Percentiles rank a stretch among this genome's conserved stretches.
Evolutionary conservation across 2,888 invertebrate genomes (phyloP).

Genomic region (Caenorhabditis angaria): DNA sequence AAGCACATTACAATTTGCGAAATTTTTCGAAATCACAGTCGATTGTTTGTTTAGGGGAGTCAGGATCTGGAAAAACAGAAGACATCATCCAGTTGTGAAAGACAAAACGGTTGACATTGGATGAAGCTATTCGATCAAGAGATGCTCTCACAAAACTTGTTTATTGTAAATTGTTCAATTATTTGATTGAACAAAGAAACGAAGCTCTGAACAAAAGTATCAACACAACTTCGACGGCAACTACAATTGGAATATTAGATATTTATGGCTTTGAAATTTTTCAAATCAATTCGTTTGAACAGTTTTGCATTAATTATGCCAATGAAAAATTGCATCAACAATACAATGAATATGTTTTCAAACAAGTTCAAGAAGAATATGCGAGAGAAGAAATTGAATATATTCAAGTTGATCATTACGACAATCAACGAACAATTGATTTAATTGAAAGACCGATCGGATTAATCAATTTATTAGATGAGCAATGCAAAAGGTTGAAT

Average conservation of each 20-base stretch:
- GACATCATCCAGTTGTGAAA: conserved; percentile 73
- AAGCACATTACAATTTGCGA: conserved; percentile 74
- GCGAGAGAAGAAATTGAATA: conserved; percentile 94
- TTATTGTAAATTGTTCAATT: conserved; percentile 90
- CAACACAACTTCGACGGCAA: no score
- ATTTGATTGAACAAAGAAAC: conserved; percentile 90
- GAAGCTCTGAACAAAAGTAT: conserved; percentile 77
- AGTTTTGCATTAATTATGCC: conserved; percentile 99
- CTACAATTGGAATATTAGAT: conserved; percentile 88
- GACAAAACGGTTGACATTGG: conserved; percentile 82
- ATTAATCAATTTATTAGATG: conserved; percentile 91
- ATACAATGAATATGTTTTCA: conserved; percentile 97
- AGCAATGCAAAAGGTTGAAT: conserved; percentile 84
- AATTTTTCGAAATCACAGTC: conserved; percentile 78
- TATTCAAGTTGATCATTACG: conserved; percentile 82
- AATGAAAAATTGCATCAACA: conserved; percentile 99
- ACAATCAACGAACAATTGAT: conserved; percentile 99
- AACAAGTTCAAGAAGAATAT: conserved; percentile 97
- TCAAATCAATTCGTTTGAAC: conserved; percentile 95
- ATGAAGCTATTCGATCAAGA: conserved; percentile 81
- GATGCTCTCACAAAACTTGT: conserved; percentile 96
- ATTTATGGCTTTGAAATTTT: conserved; percentile 98
- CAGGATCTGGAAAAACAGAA: conserved; percentile 97
- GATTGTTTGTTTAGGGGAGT: conserved; percentile 88
- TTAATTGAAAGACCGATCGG: conserved; percentile 93